phyloP scores from a whole-genome alignment of 2,113 vertebrate genomes.

The Triplophysa siluroides region DNA sequence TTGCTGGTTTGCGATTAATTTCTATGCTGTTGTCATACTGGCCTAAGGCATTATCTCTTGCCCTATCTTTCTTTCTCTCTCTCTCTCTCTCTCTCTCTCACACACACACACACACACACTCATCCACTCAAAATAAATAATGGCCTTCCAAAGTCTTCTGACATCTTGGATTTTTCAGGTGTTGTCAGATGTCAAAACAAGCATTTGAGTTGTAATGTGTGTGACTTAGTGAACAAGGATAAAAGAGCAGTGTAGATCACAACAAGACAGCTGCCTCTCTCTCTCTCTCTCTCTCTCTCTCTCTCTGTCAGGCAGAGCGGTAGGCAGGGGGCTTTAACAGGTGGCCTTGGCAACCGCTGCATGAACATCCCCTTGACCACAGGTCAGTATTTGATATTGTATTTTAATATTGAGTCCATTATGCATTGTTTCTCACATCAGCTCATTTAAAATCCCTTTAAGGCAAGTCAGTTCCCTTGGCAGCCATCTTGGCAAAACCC shows the following conservation, averaged over 20 bases:
- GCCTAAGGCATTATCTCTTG: neutral
- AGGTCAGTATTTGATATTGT: conserved; percentile 11
- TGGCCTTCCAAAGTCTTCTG: conserved; percentile 39
- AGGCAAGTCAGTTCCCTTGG: conserved; percentile 2
- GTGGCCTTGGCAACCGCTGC: neutral
- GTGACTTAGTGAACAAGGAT: conserved; percentile 35
- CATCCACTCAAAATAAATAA: conserved; percentile 40
- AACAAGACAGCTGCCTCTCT: conserved; percentile 22
- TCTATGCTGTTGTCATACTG: neutral
- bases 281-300: conserved; percentile 4
- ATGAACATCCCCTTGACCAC: conserved; percentile 7
- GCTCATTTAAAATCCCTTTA: conserved; percentile 4
- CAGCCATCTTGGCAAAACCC: conserved; percentile 12
- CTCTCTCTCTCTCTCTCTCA: conserved; percentile 45
- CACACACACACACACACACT: neutral
- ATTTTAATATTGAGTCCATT: neutral
- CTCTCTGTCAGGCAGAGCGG: conserved; percentile 9
- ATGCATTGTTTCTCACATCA: neutral
- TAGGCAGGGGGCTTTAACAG: neutral
- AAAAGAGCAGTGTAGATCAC: conserved; percentile 24
- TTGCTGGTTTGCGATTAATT: conserved; percentile 39
- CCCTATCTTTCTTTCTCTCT: conserved; percentile 13
- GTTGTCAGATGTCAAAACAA: conserved; percentile 65
- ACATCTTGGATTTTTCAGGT: conserved; percentile 66
- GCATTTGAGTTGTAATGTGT: conserved; percentile 50